Evolutionary conservation across 1,140 invertebrate species (phyloP).

Genomic region (Diplogasteroides magnus): DNA sequence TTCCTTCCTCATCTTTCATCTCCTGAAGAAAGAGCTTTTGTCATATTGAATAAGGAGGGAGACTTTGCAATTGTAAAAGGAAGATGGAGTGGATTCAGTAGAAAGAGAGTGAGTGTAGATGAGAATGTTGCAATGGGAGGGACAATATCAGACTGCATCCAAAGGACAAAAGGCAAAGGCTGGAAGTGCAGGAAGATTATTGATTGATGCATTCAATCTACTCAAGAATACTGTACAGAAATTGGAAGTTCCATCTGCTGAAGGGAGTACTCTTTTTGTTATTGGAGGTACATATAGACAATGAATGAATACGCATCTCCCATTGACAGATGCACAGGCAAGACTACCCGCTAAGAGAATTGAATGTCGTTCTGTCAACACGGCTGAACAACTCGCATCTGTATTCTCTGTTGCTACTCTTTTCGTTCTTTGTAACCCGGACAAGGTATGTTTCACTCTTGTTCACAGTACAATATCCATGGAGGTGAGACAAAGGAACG

Average conservation of each 20-base stretch:
- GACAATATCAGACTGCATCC: slow-evolving; percentile 14
- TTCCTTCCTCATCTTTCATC: slow-evolving; percentile 24
- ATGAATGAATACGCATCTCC: background rate
- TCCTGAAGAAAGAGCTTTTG: slow-evolving; percentile 35
- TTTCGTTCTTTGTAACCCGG: slow-evolving; percentile 29
- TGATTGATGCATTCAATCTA: slow-evolving; percentile 37
- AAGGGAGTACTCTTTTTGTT: slow-evolving; percentile 32
- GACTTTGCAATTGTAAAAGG: slow-evolving; percentile 36
- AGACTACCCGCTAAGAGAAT: slow-evolving; percentile 35
- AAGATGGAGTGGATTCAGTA: slow-evolving; percentile 30
- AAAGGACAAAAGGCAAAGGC: slow-evolving; percentile 35
- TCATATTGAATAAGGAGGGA: slow-evolving; percentile 36
- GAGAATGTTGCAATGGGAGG: background rate
- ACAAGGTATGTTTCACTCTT: slow-evolving; percentile 21
- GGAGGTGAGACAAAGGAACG: slow-evolving; percentile 23
- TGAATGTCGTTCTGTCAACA: slow-evolving; percentile 34
- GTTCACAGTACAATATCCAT: background rate
- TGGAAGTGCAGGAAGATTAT: slow-evolving; percentile 34
- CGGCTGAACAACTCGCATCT: slow-evolving; percentile 36
- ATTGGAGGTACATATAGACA: slow-evolving; percentile 28
- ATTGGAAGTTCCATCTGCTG: slow-evolving; percentile 30
- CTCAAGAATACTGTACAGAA: slow-evolving; percentile 41
- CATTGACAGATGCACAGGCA: slow-evolving; percentile 32
- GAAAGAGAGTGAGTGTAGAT: slow-evolving; percentile 6
- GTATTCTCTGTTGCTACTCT: slow-evolving; percentile 30